Evolutionary conservation across 2,888 invertebrate genomes (phyloP).

Genomic region (Diploptera punctata): DNA sequence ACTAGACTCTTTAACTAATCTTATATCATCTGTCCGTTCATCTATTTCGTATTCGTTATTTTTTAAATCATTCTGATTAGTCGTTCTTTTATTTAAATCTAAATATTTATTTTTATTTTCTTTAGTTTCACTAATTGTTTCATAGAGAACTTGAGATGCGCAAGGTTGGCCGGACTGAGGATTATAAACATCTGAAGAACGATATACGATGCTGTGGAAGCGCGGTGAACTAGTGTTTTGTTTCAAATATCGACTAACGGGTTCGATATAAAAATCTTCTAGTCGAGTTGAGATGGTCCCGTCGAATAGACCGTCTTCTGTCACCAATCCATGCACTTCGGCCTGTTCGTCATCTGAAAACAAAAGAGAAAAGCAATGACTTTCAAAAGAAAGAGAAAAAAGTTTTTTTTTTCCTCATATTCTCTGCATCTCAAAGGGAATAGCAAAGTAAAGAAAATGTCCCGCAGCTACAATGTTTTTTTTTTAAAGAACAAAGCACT

Average conservation of each 20-base stretch:
- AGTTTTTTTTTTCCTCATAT: no score
- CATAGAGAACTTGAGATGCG: slow-evolving; percentile 59
- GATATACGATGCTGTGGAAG: slow-evolving; percentile 87
- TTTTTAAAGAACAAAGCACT: no score
- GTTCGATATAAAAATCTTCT: slow-evolving; percentile 87
- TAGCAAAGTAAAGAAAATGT: no score
- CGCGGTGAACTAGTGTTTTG: slow-evolving; percentile 49
- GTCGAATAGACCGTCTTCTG: slow-evolving; percentile 87
- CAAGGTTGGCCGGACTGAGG: slow-evolving; percentile 58
- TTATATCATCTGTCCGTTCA: background rate
- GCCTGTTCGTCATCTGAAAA: slow-evolving; percentile 82
- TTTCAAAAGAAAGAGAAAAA: no score
- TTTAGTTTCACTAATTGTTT: background rate
- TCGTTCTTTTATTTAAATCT: background rate
- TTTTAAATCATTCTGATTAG: background rate
- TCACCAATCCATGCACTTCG: slow-evolving; percentile 84
- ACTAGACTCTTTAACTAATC: background rate
- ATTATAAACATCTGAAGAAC: slow-evolving; percentile 74
- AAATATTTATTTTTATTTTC: background rate
- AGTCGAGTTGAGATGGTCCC: slow-evolving; percentile 80
- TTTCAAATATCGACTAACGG: slow-evolving; percentile 69
- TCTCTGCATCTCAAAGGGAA: no score
- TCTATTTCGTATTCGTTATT: background rate
- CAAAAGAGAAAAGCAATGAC: slow-evolving; percentile 46
- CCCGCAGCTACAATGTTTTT: no score